Evolutionary conservation across 2,888 invertebrate genomes (phyloP), one percentile per base, ranked within the genome.

Genomic region (Danaus chrysippus): DNA sequence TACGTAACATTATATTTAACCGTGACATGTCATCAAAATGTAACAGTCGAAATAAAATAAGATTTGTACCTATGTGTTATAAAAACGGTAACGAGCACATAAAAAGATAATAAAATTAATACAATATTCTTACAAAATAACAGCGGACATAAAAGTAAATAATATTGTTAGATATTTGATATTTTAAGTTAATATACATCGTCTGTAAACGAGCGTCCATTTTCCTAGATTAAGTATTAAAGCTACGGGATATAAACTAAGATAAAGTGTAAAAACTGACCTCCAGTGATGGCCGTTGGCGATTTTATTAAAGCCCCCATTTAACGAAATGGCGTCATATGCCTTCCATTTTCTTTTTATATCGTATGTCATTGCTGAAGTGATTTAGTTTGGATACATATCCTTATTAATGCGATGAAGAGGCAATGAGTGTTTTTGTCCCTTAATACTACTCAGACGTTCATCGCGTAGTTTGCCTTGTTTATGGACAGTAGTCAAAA

Each of bases 251-350:
- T 61, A 64, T 63, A 62, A 56, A 63, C 53, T 61, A 55, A 55
- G 65, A 58, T 68, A 67, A 69, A 69, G 62, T 65, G 68, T 68
- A 70, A 71, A 70, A 70, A 68, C 66, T 65, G 65, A 53, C 64
- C 64, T 63, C 54, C 63, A 64, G 58, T 64, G 68, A 66, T 66
- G 70, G 66, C 66, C 63, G 64, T 63, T 57, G 67, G 68, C 64
- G 68, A 62, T 70, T 68, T 70, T 68, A 68, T 69, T 68, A 70
- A 70, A 67, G 69, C 66, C 64, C 58, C 66, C 70, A 68, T 70
- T 71, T 69, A 69, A 64, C 67, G 64, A 60, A 68, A 70, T 71
- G 68, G 66, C 69, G 67, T 69, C 71, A 67, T 68, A 65, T 62
- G 65, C 59, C 61, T 59, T 64, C 68, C 66, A 68, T 70, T 67